These are phyloP conservation scores for Calliopsis andreniformis DNA, from an alignment of 1,140 invertebrate species.

Conservation along the genomic window DNA sequence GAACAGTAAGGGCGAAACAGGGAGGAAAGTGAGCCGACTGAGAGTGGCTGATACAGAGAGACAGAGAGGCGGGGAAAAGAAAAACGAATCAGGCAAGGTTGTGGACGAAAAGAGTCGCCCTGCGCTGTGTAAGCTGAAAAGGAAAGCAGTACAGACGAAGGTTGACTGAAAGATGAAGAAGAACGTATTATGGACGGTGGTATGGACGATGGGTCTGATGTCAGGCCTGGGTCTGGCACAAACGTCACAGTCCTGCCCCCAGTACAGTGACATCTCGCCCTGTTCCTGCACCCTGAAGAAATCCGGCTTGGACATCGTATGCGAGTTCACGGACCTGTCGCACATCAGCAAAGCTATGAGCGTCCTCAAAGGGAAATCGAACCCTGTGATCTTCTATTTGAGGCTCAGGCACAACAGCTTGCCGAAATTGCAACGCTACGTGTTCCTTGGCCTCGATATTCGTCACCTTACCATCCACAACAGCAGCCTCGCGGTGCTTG, in stretches of 20 bases:
- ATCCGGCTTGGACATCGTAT: slow-evolving; percentile 92
- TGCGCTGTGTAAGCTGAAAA: background rate
- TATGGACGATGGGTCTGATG: slow-evolving; percentile 50
- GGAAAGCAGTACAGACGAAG: background rate
- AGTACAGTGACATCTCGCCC: slow-evolving; percentile 86
- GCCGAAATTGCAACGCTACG: slow-evolving; percentile 90
- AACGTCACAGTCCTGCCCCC: slow-evolving; percentile 86
- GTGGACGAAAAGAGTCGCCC: slow-evolving; percentile 5
- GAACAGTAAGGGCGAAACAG: slow-evolving; percentile 55
- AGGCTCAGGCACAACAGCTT: slow-evolving; percentile 92
- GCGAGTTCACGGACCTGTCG: slow-evolving; percentile 89
- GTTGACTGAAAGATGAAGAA: slow-evolving; percentile 51
- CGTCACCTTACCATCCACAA: slow-evolving; percentile 93
- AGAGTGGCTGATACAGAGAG: slow-evolving; percentile 12
- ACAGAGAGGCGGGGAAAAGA: background rate
- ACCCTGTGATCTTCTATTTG: slow-evolving; percentile 91
- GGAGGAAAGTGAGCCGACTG: slow-evolving; percentile 18
- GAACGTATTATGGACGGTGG: slow-evolving; percentile 45
- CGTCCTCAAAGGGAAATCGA: slow-evolving; percentile 86
- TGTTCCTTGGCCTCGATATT: slow-evolving; percentile 93
- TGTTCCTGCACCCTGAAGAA: slow-evolving; percentile 92
- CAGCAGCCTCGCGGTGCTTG: slow-evolving; percentile 92
- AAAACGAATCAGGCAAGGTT: slow-evolving; percentile 25
- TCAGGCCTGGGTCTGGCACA: slow-evolving; percentile 57
- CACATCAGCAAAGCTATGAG: slow-evolving; percentile 90